Evolutionary conservation across 2,113 vertebrate genomes (phyloP), one percentile per base, ranked within the genome.

Genomic region (Meriones unguiculatus): DNA sequence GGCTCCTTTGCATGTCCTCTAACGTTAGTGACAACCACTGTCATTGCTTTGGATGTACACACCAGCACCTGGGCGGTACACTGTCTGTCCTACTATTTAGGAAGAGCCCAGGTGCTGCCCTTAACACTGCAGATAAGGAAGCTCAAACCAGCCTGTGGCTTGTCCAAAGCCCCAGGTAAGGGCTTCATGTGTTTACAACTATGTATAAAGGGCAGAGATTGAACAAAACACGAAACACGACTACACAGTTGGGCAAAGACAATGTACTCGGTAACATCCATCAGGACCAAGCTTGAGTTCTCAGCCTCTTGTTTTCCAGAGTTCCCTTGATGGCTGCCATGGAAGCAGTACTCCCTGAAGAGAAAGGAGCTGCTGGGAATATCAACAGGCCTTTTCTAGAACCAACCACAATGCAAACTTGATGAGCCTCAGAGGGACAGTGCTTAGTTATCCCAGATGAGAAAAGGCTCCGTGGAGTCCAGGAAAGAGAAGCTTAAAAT

Each of bases 401-500:
- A 67, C 54, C 82, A 93, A 73, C 93, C 62, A 96, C 70, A 76
- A 41, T 89, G 50, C 72, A 89, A 20, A 81, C 69, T 32, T 95
- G 93, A 97, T 96, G 80, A 97, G 95, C 14, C 96, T 93, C 94
- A 52, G 25, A 89, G 96, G 89, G 93, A 96, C 32, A 4, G 30
- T 35, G 50, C 78, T 72, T 89, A 62, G 50, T 80, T 92, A 77
- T 89, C 93, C 62, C 82, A 84, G 76, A 80, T 38, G 69, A 76
- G 70, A 50, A 81, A 89, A 93, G 38, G 81, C 95, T 90, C 95
- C 64, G 70, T 1, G 24, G 78, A 93, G 50, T 67, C 92, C 1
- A 35, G 94, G 81, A 97, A 96, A 93, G 38, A 13, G 92, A 24
- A 12, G 15, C 35, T 65, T 52, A 64, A 94, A 78, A 57, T 87